Evolutionary conservation across 2,113 vertebrate genomes (phyloP).

Genomic region (Bothrops jararaca): DNA sequence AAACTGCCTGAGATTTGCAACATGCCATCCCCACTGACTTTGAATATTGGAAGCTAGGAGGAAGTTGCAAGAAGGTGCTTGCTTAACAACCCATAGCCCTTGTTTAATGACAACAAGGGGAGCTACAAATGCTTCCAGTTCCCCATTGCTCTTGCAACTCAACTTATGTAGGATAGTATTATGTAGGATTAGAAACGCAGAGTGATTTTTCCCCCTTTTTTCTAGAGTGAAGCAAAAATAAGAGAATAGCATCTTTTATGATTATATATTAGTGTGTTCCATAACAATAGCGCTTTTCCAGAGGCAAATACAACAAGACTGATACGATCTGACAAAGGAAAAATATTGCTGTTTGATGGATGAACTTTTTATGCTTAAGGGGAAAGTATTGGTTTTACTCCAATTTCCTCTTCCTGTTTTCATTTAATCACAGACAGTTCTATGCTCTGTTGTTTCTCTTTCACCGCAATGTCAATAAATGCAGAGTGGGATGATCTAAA

Average conservation of each 20-base stretch:
- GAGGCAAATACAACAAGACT: not conserved
- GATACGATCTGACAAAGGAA: not conserved
- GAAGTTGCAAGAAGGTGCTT: not conserved
- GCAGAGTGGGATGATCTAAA: not conserved
- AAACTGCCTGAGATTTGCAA: not conserved
- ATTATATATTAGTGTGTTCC: conserved; percentile 50
- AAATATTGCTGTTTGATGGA: not conserved
- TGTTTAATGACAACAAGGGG: not conserved
- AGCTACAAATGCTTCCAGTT: not conserved
- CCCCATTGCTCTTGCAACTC: not conserved
- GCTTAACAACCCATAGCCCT: not conserved
- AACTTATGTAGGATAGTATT: not conserved
- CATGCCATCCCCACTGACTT: not conserved
- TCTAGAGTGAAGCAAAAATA: conserved; percentile 56
- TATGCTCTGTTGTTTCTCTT: conserved; percentile 25
- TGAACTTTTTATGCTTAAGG: conserved; percentile 27
- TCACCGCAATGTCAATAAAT: not conserved
- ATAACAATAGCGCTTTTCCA: conserved; percentile 54
- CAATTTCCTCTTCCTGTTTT: conserved; percentile 37
- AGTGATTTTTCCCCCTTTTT: conserved; percentile 26
- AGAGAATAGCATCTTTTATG: conserved; percentile 45
- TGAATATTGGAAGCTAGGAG: not conserved
- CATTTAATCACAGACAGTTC: not conserved
- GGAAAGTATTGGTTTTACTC: conserved; percentile 33
- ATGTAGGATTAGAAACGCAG: not conserved